Conservation (phyloP, 2,888 invertebrate genomes). For the Torymus texanus region DNA sequence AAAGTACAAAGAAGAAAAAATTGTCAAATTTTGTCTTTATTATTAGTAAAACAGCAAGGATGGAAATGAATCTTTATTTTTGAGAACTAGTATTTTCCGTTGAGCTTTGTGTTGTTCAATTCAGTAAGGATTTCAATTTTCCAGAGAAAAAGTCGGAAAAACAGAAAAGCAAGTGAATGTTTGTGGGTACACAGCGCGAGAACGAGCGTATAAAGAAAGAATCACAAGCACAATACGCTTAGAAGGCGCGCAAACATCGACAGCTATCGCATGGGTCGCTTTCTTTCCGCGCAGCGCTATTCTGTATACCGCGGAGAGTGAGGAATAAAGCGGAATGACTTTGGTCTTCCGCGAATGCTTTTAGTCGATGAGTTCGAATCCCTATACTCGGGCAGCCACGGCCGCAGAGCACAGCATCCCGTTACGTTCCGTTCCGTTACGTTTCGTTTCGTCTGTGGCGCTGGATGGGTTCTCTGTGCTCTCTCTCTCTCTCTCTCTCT, state of each 20-base stretch:
- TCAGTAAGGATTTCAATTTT: too few relatives aligned
- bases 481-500: constrained; percentile 22
- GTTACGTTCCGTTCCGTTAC: constrained; percentile 69
- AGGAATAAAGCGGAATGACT: constrained; percentile 66
- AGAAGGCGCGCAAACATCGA: constrained; percentile 14
- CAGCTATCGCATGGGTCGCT: constrained; percentile 5
- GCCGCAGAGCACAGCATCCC: constrained; percentile 51
- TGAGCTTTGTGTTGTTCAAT: too few relatives aligned
- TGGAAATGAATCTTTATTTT: too few relatives aligned
- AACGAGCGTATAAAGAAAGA: constrained; percentile 9
- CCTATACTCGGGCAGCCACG: constrained; percentile 62
- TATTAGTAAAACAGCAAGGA: too few relatives aligned
- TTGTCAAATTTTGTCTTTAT: too few relatives aligned
- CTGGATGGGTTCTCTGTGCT: constrained; percentile 43
- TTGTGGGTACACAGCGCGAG: constrained; percentile 11
- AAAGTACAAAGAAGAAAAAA: too few relatives aligned
- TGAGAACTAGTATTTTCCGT: too few relatives aligned
- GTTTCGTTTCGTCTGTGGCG: constrained; percentile 52
- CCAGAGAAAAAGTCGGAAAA: too few relatives aligned
- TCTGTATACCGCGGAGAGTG: constrained; percentile 24
- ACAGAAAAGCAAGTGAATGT: constrained; percentile 8
- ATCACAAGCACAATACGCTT: constrained; percentile 10
- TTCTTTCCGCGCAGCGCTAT: neutral
- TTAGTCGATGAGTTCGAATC: constrained; percentile 74
- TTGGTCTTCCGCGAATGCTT: constrained; percentile 72